phyloP scores from a whole-genome alignment of 2,113 vertebrate species.

The Cavia aperea region DNA sequence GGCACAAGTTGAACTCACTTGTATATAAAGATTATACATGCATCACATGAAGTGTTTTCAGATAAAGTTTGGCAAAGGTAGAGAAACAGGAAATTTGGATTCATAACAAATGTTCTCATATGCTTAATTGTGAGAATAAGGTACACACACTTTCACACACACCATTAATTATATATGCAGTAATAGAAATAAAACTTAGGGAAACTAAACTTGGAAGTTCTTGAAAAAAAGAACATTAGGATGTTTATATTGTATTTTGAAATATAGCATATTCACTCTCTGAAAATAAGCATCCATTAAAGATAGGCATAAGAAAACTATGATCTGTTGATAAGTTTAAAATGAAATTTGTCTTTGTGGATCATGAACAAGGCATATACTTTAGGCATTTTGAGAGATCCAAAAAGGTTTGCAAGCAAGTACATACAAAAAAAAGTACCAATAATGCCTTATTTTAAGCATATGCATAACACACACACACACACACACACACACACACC shows the following conservation, averaged over 20 bases:
- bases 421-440: not conserved
- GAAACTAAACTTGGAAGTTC: not conserved
- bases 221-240: not conserved
- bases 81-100: not conserved
- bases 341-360: not conserved
- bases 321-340: not conserved
- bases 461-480: not conserved
- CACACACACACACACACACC: too few species aligned
- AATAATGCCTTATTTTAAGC: not conserved
- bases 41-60: constrained; percentile 5
- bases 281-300: not conserved
- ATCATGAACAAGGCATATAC: not conserved
- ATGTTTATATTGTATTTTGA: not conserved
- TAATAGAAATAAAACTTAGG: not conserved
- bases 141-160: not conserved
- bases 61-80: not conserved
- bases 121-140: not conserved
- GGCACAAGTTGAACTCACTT: not conserved
- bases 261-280: not conserved
- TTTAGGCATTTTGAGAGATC: not conserved
- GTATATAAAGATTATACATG: not conserved
- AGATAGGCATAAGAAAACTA: not conserved
- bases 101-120: not conserved
- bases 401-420: not conserved
- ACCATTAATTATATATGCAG: not conserved